These are phyloP conservation scores for Aphaenogaster floridana DNA, from an alignment of 1,140 invertebrate genomes.

Conservation along the genomic window DNA sequence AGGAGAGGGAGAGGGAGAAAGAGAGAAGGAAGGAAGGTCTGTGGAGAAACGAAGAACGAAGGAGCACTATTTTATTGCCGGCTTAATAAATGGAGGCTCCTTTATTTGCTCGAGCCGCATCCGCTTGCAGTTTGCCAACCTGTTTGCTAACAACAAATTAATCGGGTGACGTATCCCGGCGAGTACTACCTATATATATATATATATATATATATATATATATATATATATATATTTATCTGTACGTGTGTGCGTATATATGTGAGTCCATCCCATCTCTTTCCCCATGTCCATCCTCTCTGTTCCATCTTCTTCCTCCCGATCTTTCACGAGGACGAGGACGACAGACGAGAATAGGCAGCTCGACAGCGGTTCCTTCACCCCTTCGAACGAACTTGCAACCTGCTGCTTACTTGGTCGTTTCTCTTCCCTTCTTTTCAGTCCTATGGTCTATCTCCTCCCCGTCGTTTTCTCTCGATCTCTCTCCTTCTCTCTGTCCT, in stretches of 20 bases:
- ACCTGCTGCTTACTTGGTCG: constrained; percentile 76
- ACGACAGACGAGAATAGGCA: constrained; percentile 74
- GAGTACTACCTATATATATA: constrained; percentile 56
- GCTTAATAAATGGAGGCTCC: constrained; percentile 86
- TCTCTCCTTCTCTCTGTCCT: constrained; percentile 2
- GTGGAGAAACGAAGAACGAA: constrained; percentile 70
- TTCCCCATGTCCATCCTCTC: constrained; percentile 35
- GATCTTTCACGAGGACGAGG: constrained; percentile 66
- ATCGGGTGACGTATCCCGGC: constrained; percentile 84
- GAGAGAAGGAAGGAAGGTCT: constrained; percentile 25
- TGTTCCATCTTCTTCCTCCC: constrained; percentile 21
- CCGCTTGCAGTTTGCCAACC: constrained; percentile 85
- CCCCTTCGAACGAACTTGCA: constrained; percentile 75
- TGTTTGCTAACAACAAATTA: constrained; percentile 87
- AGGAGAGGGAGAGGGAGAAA: constrained; percentile 53
- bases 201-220: not conserved
- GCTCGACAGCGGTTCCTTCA: constrained; percentile 81
- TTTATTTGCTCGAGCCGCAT: constrained; percentile 84
- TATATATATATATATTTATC: constrained; percentile 21
- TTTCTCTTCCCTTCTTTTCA: constrained; percentile 32
- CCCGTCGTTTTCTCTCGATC: not conserved
- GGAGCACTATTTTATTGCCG: constrained; percentile 85
- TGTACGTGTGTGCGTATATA: constrained; percentile 3
- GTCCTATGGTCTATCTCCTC: constrained; percentile 3
- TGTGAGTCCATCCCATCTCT: constrained; percentile 66